Conservation (phyloP, 1,140 invertebrate species). For the Rhagoletis zephyria region DNA sequence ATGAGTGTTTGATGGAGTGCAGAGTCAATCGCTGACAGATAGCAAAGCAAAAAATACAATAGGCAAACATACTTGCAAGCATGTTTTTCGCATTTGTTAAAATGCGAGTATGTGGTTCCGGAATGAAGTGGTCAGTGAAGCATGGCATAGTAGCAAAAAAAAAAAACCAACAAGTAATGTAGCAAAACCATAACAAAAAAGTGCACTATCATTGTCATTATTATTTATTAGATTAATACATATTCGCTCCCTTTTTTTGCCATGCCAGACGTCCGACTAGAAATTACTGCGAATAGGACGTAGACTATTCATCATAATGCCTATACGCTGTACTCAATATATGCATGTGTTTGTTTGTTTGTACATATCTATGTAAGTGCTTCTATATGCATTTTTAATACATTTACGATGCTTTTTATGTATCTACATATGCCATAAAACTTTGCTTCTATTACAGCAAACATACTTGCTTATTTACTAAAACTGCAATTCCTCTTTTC, state of each 20-base stretch:
- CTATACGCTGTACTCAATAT: background rate
- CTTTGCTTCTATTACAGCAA: background rate
- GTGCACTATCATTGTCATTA: background rate
- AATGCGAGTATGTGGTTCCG: background rate
- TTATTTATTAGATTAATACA: constrained; percentile 32
- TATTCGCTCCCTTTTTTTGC: background rate
- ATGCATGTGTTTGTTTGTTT: background rate
- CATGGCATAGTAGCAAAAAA: background rate
- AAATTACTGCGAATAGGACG: background rate
- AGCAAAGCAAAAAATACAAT: no score
- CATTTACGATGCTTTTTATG: background rate
- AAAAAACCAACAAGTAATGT: background rate
- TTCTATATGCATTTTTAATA: no score
- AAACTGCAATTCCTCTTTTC: background rate
- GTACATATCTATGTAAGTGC: no score
- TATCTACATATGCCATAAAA: background rate
- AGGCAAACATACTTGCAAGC: no score
- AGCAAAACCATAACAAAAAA: background rate
- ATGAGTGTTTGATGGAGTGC: no score
- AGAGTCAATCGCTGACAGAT: no score
- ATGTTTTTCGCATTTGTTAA: no score
- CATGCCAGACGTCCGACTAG: background rate
- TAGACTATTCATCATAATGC: background rate
- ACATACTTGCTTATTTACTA: background rate
- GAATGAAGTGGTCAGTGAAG: background rate